phyloP scores from a whole-genome alignment of 23 tunicate species.

The Halocynthia aurantium region DNA sequence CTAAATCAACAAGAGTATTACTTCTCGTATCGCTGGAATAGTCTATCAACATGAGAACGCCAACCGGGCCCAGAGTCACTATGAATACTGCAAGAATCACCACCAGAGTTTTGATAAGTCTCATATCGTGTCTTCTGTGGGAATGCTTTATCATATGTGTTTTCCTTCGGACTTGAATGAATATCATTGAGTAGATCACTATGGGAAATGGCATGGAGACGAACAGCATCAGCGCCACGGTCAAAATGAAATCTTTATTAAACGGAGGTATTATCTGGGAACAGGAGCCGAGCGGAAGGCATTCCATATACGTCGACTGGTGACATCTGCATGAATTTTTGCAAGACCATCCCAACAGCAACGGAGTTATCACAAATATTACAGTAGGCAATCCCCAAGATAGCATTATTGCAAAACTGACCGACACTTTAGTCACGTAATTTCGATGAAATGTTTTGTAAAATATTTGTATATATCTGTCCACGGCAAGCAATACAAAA shows the following conservation, averaged over 20 bases:
- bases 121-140: slow-evolving; percentile 33
- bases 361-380: slow-evolving; percentile 48
- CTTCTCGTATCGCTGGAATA: slow-evolving; percentile 6
- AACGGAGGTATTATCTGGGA: slow-evolving; percentile 87
- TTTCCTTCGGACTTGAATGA: slow-evolving; percentile 41
- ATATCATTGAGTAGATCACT: slow-evolving; percentile 59
- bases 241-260: slow-evolving; percentile 43
- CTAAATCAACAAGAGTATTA: slow-evolving; percentile 30
- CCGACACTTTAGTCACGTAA: slow-evolving; percentile 64
- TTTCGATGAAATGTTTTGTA: slow-evolving; percentile 41
- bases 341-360: slow-evolving; percentile 51
- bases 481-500: slow-evolving; percentile 64
- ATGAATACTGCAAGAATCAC: slow-evolving; percentile 54
- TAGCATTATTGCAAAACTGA: slow-evolving; percentile 43
- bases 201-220: slow-evolving; percentile 61
- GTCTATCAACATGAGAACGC: slow-evolving; percentile 43
- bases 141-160: slow-evolving; percentile 26
- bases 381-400: slow-evolving; percentile 42
- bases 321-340: slow-evolving; percentile 45
- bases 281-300: slow-evolving; percentile 43
- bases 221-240: slow-evolving; percentile 28
- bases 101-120: slow-evolving; percentile 55
- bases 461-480: slow-evolving; percentile 92
- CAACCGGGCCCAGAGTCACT: slow-evolving; percentile 45
- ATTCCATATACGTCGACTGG: slow-evolving; percentile 51